A percentile compares a stretch with the other conserved stretches of the same genome.
These are phyloP conservation scores for Alouatta palliata DNA, from an alignment of 2,113 vertebrate species.

Conservation along the genomic window DNA sequence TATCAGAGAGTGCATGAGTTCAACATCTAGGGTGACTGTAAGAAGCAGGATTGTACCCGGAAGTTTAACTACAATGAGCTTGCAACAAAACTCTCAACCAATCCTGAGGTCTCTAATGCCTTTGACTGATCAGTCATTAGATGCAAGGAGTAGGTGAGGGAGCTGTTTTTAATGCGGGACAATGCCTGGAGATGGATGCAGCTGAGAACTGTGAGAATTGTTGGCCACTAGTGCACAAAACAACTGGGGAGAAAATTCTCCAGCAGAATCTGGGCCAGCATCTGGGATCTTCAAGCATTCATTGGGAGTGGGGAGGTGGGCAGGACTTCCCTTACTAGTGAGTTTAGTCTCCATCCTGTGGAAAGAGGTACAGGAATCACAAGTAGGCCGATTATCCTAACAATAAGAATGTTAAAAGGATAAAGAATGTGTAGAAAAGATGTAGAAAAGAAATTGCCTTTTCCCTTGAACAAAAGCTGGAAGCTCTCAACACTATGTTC, in stretches of 20 bases:
- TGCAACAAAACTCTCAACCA: not conserved
- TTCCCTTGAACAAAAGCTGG: not conserved
- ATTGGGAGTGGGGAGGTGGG: not conserved
- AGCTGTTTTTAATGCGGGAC: not conserved
- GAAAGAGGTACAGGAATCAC: not conserved
- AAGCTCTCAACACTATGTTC: not conserved
- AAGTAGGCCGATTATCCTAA: not conserved
- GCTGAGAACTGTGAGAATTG: not conserved
- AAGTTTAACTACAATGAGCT: not conserved
- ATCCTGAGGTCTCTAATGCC: not conserved
- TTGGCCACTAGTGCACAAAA: not conserved
- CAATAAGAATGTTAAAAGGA: not conserved
- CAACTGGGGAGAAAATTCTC: not conserved
- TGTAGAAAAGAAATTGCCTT: not conserved
- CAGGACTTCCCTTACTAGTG: not conserved
- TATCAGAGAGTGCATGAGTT: not conserved
- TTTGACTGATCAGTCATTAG: not conserved
- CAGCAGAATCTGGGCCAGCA: not conserved
- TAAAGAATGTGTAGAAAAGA: not conserved
- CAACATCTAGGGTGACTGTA: not conserved
- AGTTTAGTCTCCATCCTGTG: not conserved
- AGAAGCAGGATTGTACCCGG: not conserved
- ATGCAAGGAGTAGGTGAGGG: not conserved
- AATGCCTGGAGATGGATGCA: not conserved
- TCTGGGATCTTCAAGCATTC: fast-evolving